phyloP scores from a whole-genome alignment of 1,140 invertebrate genomes.

The Coenobita brevimanus region DNA sequence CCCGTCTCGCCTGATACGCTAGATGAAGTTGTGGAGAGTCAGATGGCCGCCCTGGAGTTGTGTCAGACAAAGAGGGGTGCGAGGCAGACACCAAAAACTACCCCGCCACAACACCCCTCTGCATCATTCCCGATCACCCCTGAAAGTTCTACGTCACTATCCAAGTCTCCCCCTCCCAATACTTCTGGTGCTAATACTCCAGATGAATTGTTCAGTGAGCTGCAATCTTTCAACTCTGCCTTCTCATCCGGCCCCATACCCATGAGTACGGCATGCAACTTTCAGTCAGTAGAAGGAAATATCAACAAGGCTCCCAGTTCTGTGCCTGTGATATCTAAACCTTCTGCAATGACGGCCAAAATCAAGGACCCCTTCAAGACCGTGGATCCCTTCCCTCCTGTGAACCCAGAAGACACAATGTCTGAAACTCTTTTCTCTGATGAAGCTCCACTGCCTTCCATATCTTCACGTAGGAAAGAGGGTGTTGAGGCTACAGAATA shows the following conservation, averaged over 20 bases:
- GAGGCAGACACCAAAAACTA: background rate
- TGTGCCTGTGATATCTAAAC: too few species aligned
- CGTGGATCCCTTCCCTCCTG: slow-evolving; percentile 30
- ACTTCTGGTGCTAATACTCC: too few species aligned
- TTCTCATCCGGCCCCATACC: too few species aligned
- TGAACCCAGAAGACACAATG: background rate
- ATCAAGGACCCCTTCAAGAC: slow-evolving; percentile 21
- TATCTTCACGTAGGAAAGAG: background rate
- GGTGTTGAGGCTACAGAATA: background rate
- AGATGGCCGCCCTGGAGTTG: background rate
- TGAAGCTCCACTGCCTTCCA: background rate
- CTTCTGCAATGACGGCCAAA: background rate
- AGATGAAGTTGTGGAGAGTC: slow-evolving; percentile 18
- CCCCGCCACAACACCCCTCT: too few species aligned
- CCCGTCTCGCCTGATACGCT: background rate
- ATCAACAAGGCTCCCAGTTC: too few species aligned
- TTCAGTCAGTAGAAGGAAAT: too few species aligned
- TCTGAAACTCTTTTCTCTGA: slow-evolving; percentile 10
- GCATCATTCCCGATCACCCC: too few species aligned
- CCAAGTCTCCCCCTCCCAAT: too few species aligned
- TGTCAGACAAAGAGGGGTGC: background rate
- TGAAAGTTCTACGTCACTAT: too few species aligned
- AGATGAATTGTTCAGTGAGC: too few species aligned
- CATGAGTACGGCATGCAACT: too few species aligned
- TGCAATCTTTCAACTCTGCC: too few species aligned